Evolutionary conservation across 2,797 vertebrate genomes (phyloP), one percentile per base, ranked within the genome.

Genomic region (Amphiprion clarkii): DNA sequence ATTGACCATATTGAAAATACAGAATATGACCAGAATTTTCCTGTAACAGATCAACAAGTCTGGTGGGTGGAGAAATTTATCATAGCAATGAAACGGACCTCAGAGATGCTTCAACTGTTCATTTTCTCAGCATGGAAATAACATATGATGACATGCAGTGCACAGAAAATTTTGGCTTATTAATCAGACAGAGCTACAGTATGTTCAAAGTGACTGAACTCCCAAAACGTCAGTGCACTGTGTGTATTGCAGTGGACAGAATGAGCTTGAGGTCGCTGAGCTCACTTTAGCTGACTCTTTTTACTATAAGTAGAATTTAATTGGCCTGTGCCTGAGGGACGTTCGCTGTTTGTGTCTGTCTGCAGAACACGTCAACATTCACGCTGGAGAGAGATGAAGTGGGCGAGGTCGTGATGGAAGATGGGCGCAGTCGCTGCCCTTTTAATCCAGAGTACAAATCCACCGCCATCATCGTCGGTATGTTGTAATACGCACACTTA

Each of bases 401-500:
- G 0, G 97, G 97, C 21, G 95, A 93, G 58, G 75, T 95, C 14
- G 29, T 96, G 57, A 90, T 95, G 85, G 97, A 99, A 88, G 97
- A 98, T 0, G 97, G 97, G 53, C 97, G 97, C 76, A 96, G 96
- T 6, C 96, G 97, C 71, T 98, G 97, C 86, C 97, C 97, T 59
- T 98, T 98, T 33, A 97, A 98, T 84, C 97, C 98, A 0, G 96
- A 97, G 79, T 98, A 96, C 90, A 97, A 96, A 85, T 98, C 97
- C 83, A 98, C 97, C 0, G 97, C 97, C 83, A 96, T 98, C 90
- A 95, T 97, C 78, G 97, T 97, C 44, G 97, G 98, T 99, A 91
- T 90, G 97, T 79, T 60, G 16, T 17, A 25, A 54, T 21, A 31
- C 7, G 7, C 48, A 14, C 1, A 25, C 29, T 36, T 59, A 42